Conservation (phyloP, 2,113 vertebrate species). For the Proterorhinus semilunaris region DNA sequence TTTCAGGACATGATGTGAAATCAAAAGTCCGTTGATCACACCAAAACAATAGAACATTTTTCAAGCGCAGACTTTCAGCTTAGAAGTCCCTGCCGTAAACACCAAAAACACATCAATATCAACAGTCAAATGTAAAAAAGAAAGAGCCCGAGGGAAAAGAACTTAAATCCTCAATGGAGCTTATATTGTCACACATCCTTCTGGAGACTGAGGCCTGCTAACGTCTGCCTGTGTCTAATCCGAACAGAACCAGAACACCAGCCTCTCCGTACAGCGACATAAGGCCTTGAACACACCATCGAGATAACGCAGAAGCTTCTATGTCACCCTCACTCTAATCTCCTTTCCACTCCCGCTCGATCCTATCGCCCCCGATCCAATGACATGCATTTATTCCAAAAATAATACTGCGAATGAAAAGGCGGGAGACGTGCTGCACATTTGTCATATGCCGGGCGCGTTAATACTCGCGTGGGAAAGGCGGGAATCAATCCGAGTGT, state of each 20-base stretch:
- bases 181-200: constrained; percentile 17
- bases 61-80: too few species aligned
- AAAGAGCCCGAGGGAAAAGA: too few species aligned
- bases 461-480: neutral
- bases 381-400: neutral
- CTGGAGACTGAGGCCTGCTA: constrained; percentile 21
- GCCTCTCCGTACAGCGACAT: constrained; percentile 13
- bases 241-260: constrained; percentile 46
- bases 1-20: too few species aligned
- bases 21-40: too few species aligned
- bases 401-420: neutral
- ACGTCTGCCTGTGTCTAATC: constrained; percentile 23
- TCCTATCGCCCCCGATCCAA: neutral
- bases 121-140: too few species aligned
- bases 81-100: too few species aligned
- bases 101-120: too few species aligned
- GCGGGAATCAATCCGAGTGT: neutral
- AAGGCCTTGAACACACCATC: constrained; percentile 46
- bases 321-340: constrained; percentile 28
- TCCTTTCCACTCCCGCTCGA: neutral
- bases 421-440: neutral
- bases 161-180: too few species aligned
- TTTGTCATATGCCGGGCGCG: neutral
- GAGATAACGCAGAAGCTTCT: constrained; percentile 32
- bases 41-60: too few species aligned